phyloP scores from a whole-genome alignment of 2,113 vertebrate genomes.

The Melanocharis versteri region DNA sequence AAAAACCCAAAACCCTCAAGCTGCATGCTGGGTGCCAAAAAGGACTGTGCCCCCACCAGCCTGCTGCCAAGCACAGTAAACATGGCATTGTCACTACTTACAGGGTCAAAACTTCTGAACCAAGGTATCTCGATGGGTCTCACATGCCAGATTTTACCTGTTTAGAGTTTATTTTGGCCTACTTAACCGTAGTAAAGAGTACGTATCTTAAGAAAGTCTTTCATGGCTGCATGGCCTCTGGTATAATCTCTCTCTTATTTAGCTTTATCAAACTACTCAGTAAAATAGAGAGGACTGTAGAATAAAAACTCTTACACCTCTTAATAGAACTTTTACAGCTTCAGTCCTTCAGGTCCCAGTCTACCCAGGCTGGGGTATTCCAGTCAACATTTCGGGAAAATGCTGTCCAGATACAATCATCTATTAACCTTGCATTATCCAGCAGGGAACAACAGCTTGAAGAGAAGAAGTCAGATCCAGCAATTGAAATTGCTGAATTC shows the following conservation, averaged over 20 bases:
- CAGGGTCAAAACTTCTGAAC: background rate
- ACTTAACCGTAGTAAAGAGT: background rate
- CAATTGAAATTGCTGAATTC: background rate
- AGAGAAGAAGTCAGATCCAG: background rate
- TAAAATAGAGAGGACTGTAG: background rate
- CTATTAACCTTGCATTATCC: background rate
- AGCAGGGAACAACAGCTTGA: background rate
- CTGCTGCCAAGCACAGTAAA: background rate
- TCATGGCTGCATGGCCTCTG: background rate
- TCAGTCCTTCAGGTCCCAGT: background rate
- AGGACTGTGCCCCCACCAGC: too few species aligned
- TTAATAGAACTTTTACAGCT: background rate
- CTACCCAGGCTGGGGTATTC: background rate
- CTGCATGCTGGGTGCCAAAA: background rate
- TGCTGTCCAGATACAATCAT: background rate
- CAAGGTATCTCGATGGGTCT: background rate
- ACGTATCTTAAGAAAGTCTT: background rate
- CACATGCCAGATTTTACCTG: background rate
- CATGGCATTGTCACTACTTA: background rate
- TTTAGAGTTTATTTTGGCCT: background rate
- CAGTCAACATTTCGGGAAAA: background rate
- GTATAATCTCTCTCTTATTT: background rate
- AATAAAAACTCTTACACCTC: background rate
- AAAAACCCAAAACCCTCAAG: fast-evolving
- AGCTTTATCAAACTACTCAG: background rate